phyloP scores from a whole-genome alignment of 2,797 vertebrate genomes.

The Urocyon cinereoargenteus region DNA sequence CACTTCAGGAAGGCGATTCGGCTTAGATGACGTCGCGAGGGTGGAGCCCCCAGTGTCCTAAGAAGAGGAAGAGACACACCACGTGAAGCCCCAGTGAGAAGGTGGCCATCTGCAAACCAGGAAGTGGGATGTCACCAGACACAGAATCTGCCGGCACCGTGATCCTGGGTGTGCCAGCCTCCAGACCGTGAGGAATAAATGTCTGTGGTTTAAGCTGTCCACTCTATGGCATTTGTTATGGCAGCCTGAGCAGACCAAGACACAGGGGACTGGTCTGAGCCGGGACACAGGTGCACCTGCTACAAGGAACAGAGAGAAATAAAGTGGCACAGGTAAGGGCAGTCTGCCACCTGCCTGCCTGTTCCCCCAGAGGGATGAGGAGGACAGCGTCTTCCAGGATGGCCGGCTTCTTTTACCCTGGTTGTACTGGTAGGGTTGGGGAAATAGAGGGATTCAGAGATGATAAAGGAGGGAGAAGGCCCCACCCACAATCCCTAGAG shows the following conservation, averaged over 20 bases:
- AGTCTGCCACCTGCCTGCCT: neutral
- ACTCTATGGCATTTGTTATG: neutral
- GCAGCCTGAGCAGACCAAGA: neutral
- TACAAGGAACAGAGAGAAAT: neutral
- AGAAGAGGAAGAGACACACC: neutral
- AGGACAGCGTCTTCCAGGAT: neutral
- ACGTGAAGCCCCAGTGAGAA: neutral
- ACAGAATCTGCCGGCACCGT: neutral
- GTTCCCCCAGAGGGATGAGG: neutral
- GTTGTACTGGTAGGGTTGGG: neutral
- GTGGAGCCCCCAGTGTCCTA: neutral
- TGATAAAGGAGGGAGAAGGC: neutral
- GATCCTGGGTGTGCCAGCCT: neutral
- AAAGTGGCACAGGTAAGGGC: neutral
- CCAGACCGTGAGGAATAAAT: neutral
- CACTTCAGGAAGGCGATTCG: neutral
- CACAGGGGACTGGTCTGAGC: neutral
- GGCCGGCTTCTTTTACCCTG: neutral
- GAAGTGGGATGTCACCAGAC: neutral
- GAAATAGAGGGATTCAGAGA: neutral
- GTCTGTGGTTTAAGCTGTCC: neutral
- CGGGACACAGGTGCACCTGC: neutral
- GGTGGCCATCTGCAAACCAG: neutral
- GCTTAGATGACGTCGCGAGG: neutral
- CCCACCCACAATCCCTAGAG: neutral